These are phyloP conservation scores for Hemistola chrysoprasaria DNA, from an alignment of 2,888 invertebrate species.

Conservation along the genomic window DNA sequence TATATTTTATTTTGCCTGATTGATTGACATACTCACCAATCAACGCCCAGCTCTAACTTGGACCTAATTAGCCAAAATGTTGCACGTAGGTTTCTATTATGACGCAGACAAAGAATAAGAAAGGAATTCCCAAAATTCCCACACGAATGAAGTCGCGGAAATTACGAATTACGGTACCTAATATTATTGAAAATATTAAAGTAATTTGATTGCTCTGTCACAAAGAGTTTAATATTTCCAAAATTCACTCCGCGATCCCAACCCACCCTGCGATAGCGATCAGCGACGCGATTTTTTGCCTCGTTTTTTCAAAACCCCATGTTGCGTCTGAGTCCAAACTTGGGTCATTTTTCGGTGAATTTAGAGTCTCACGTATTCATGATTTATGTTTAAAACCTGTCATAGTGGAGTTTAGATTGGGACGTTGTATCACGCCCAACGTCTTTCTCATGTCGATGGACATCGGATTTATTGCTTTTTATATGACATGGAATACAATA, in stretches of 20 bases:
- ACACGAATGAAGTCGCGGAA: too few relatives aligned
- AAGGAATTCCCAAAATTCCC: too few relatives aligned
- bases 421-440: conserved; percentile 39
- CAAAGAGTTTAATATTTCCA: conserved; percentile 4
- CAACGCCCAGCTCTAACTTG: too few relatives aligned
- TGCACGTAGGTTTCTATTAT: too few relatives aligned
- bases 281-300: conserved; percentile 35
- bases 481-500: too few relatives aligned
- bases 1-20: too few relatives aligned
- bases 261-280: conserved; percentile 30
- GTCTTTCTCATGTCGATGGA: conserved; percentile 38
- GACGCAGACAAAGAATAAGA: too few relatives aligned
- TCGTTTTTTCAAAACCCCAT: conserved; percentile 28
- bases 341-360: conserved; percentile 45
- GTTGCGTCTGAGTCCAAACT: conserved; percentile 39
- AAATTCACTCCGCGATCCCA: conserved; percentile 1
- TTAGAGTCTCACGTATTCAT: conserved; percentile 47
- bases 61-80: too few relatives aligned
- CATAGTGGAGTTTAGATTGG: conserved; percentile 35
- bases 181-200: too few relatives aligned
- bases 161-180: too few relatives aligned
- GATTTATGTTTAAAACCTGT: conserved; percentile 48
- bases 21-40: too few relatives aligned
- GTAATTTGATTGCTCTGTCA: too few relatives aligned
- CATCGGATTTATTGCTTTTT: conserved; percentile 31